Conservation (phyloP, 2,797 vertebrate species). For the Sphenodon punctatus region DNA sequence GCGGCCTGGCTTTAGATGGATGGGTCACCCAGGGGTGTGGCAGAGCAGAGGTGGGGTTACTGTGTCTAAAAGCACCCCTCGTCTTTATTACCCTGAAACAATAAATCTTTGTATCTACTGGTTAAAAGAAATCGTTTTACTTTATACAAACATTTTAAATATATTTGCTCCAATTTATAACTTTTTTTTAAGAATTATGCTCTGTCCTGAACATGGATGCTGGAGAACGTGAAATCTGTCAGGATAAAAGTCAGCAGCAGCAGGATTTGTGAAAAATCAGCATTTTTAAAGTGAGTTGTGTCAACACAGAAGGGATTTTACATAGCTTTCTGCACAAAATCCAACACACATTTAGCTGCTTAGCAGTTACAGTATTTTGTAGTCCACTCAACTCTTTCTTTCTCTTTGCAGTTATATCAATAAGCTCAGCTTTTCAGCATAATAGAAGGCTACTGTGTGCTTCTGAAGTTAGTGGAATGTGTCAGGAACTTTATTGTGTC, state of each 20-base stretch:
- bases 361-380: background rate
- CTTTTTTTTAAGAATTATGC: background rate
- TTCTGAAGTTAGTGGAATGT: constrained; percentile 31
- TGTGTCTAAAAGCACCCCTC: too few relatives aligned
- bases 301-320: background rate
- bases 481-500: constrained; percentile 22
- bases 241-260: background rate
- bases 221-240: background rate
- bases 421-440: background rate
- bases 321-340: background rate
- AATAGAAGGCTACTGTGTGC: background rate
- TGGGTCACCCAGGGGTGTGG: too few relatives aligned
- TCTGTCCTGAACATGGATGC: background rate
- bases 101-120: background rate
- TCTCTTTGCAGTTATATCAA: background rate
- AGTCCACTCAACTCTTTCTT: constrained; percentile 3
- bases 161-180: constrained; percentile 1
- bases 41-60: too few relatives aligned
- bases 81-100: background rate
- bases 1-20: too few relatives aligned
- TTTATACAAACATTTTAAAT: background rate
- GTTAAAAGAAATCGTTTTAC: background rate
- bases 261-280: background rate
- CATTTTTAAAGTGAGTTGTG: background rate
- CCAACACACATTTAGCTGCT: background rate